These are phyloP conservation scores for Blastomussa wellsi DNA, from an alignment of 92 coral and sea anemone species.

Conservation along the genomic window DNA sequence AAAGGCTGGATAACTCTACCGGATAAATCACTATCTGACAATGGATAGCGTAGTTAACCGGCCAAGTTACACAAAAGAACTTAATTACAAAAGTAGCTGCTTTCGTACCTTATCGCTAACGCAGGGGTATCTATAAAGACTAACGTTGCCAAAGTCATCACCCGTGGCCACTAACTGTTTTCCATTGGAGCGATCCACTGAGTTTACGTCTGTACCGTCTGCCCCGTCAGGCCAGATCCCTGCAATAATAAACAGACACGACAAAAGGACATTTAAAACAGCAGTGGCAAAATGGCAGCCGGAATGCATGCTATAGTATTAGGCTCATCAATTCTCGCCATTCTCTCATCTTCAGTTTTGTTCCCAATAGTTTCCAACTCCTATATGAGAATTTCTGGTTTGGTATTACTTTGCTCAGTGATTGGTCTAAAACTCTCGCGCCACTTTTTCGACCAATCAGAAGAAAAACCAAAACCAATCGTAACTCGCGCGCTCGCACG, in stretches of 20 bases:
- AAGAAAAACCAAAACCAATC: too few species aligned
- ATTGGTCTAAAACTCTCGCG: too few species aligned
- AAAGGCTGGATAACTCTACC: too few species aligned
- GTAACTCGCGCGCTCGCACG: too few species aligned
- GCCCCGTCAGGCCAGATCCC: constrained; percentile 86
- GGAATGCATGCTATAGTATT: neutral
- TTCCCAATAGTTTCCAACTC: too few species aligned
- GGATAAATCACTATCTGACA: too few species aligned
- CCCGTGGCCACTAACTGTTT: constrained; percentile 69
- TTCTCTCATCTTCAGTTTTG: too few species aligned
- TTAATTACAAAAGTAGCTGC: neutral
- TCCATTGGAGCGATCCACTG: constrained; percentile 65
- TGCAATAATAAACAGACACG: constrained; percentile 10
- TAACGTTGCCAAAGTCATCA: constrained; percentile 85
- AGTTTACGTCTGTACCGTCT: constrained; percentile 82
- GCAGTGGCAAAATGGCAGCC: neutral
- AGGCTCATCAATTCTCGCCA: neutral
- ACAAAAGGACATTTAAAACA: neutral
- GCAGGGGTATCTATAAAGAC: constrained; percentile 72
- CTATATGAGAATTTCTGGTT: too few species aligned
- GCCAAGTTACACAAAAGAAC: neutral
- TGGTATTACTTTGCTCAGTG: too few species aligned
- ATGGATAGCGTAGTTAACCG: too few species aligned
- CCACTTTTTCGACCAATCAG: too few species aligned
- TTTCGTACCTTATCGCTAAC: constrained; percentile 63